phyloP scores from a whole-genome alignment of 1,140 invertebrate species.

The Colletes gigas region DNA sequence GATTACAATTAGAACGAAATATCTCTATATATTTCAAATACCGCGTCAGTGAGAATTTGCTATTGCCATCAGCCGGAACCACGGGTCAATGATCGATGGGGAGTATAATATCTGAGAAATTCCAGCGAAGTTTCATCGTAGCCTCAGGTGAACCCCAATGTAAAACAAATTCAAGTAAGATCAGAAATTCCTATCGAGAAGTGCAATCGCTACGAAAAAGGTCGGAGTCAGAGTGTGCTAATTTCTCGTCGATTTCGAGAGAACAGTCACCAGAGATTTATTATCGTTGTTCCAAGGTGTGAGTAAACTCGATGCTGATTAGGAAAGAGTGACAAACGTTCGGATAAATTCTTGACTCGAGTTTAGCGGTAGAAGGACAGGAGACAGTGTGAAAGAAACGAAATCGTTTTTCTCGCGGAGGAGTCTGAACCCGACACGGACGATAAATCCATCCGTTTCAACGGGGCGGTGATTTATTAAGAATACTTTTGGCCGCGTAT shows the following conservation, averaged over 20 bases:
- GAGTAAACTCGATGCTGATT: no score
- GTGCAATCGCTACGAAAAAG: background rate
- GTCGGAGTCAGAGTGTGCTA: no score
- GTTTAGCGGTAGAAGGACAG: no score
- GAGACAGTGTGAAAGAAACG: background rate
- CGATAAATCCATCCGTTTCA: background rate
- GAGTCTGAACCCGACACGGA: background rate
- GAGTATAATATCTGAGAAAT: conserved; percentile 39
- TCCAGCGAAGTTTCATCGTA: conserved; percentile 35
- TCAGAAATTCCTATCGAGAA: conserved; percentile 33
- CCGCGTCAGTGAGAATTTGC: background rate
- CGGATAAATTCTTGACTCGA: no score
- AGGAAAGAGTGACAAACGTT: no score
- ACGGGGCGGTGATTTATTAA: conserved; percentile 10
- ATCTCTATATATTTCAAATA: no score
- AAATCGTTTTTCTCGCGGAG: no score
- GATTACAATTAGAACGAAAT: no score
- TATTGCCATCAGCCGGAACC: background rate
- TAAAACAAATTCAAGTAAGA: conserved; percentile 48
- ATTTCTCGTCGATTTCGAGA: no score
- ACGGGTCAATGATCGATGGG: background rate
- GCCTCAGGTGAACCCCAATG: conserved; percentile 10
- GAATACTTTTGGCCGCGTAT: background rate
- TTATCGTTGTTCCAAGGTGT: no score
- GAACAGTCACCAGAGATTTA: no score